Percentiles rank a stretch among this genome's conserved stretches.
phyloP scores from a whole-genome alignment of 2,888 invertebrate species.

The Thymelicus acteon region DNA sequence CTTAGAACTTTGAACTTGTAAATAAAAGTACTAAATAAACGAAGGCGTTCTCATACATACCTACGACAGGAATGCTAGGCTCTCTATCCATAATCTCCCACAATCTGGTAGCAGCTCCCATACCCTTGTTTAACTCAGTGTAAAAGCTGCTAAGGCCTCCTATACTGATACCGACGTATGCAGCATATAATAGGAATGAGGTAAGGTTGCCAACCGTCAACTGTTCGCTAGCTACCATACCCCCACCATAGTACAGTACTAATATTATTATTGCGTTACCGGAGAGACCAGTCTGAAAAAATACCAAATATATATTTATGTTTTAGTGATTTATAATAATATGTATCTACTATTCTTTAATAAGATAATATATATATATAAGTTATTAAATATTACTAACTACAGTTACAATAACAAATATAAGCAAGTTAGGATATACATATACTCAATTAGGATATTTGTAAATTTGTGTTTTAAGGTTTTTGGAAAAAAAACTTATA shows the following conservation, averaged over 20 bases:
- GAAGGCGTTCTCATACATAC: conserved; percentile 58
- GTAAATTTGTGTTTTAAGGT: too few relatives aligned
- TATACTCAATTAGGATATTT: too few relatives aligned
- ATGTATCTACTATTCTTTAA: too few relatives aligned
- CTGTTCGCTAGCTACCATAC: conserved; percentile 92
- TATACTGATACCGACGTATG: conserved; percentile 95
- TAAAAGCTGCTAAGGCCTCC: conserved; percentile 97
- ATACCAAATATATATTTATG: background rate
- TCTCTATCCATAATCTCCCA: conserved; percentile 95
- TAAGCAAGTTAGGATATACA: too few relatives aligned
- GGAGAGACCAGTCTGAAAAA: conserved; percentile 90
- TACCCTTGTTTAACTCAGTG: conserved; percentile 95
- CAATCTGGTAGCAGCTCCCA: conserved; percentile 95
- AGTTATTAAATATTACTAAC: too few relatives aligned
- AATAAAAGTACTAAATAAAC: too few relatives aligned
- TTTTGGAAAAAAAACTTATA: too few relatives aligned
- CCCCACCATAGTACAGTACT: conserved; percentile 96
- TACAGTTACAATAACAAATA: too few relatives aligned
- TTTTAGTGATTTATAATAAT: background rate
- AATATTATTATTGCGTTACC: conserved; percentile 96
- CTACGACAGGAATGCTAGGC: conserved; percentile 90
- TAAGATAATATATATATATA: too few relatives aligned
- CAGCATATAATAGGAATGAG: conserved; percentile 97
- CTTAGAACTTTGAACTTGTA: too few relatives aligned
- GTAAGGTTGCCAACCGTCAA: conserved; percentile 95